Evolutionary conservation across 2,888 invertebrate genomes (phyloP), one percentile per base, ranked within the genome.

Genomic region (Calameuta filiformis): DNA sequence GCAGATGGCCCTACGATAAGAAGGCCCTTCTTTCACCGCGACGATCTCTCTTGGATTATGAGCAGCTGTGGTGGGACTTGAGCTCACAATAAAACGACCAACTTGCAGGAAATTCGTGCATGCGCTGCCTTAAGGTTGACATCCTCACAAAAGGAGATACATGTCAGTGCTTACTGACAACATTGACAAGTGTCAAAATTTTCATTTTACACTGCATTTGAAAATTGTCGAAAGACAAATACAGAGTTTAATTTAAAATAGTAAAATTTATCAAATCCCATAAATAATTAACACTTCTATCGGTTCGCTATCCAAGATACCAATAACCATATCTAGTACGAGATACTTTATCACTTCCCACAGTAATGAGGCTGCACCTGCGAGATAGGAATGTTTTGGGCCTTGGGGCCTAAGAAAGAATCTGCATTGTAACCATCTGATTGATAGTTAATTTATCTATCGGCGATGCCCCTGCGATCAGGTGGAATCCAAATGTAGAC

Each of bases 1-100:
- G 85, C 80, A 86, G 91, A 91, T 91, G 87, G 89, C 81, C 83
- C 85, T 82, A 69, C 86, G 91, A 91, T 91, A 91, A 86, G 82
- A 77, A 78, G 80, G 81, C 80, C 82, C 83, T 81, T 84, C 85
- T 86, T 86, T 86, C 86, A 85, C 85, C 85, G 81, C 81, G 77
- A 76, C 78, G 79, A 77, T 79, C 73, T 79, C 82, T 84, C 79
- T 77, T 81, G 89, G 91, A 90, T 91, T 91, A 90, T 87, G 87
- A 85, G 87, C 91, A 90, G 91, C 90, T 91, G 91, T 87, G 80
- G 83, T 83, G 73, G 84, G 84, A 81, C 82, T 74, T 76, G 80
- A 80, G 82, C 83, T 87, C 86, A 88, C 87, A 87, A 87, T 87
- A 84, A 86, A 23, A 85, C 84, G 31, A 31, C 83, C 81, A 80